Evolutionary conservation across 2,113 vertebrate species (phyloP).

Genomic region (Lanius ludovicianus): DNA sequence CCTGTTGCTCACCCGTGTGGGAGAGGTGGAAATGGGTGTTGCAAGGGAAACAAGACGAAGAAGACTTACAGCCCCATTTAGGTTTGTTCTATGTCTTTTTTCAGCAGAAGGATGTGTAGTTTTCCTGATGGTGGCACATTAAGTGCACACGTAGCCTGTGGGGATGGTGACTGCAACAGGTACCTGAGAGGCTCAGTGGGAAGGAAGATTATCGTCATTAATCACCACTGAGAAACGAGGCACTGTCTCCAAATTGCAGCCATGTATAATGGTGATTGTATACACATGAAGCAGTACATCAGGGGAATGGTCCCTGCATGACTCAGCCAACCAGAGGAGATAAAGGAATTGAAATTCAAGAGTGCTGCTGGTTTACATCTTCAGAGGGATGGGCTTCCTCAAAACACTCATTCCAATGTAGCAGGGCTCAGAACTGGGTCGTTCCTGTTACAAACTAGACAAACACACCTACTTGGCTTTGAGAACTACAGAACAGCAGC

Average conservation of each 20-base stretch:
- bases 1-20: accelerated
- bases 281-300: not conserved
- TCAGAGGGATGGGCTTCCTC: not conserved
- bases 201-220: not conserved
- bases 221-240: not conserved
- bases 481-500: accelerated
- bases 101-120: not conserved
- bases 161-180: not conserved
- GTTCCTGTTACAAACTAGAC: not conserved
- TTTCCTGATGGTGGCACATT: not conserved
- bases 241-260: not conserved
- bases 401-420: accelerated
- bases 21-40: not conserved
- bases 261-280: not conserved
- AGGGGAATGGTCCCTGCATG: not conserved
- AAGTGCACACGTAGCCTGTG: not conserved
- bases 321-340: not conserved
- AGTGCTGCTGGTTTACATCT: not conserved
- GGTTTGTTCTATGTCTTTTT: not conserved
- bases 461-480: not conserved
- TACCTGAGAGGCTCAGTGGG: not conserved
- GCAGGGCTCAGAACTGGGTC: not conserved
- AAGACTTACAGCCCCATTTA: not conserved
- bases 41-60: not conserved
- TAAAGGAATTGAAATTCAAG: not conserved